phyloP scores from a whole-genome alignment of 23 tunicate genomes.

The Oikopleura dioica region DNA sequence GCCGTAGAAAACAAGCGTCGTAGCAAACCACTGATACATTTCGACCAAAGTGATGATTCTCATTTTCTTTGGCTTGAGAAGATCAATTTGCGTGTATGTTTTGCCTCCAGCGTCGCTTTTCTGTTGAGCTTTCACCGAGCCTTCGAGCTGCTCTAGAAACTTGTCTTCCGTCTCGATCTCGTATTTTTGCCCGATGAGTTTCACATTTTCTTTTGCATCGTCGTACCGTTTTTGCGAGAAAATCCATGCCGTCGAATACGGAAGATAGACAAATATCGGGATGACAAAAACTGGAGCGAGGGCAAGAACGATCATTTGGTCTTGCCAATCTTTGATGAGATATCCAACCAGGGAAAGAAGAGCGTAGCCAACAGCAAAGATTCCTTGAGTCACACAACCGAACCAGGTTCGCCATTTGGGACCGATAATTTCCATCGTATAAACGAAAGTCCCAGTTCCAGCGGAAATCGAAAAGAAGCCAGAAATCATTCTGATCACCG shows the following conservation, averaged over 20 bases:
- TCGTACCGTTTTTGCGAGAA: too few species aligned
- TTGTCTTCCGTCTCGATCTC: too few species aligned
- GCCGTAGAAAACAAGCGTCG: not conserved
- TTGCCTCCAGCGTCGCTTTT: too few species aligned
- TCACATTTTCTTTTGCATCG: too few species aligned
- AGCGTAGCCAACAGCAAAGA: not conserved
- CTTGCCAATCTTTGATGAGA: not conserved
- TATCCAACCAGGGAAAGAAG: not conserved
- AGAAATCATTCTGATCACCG: not conserved
- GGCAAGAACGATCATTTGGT: too few species aligned
- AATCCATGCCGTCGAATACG: too few species aligned
- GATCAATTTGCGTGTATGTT: too few species aligned
- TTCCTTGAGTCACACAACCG: not conserved
- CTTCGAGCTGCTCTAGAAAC: not conserved
- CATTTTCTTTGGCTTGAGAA: too few species aligned
- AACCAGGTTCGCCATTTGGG: not conserved
- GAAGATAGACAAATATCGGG: too few species aligned
- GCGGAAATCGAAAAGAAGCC: not conserved
- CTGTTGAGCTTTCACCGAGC: too few species aligned
- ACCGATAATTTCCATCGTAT: not conserved
- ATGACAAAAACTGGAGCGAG: too few species aligned
- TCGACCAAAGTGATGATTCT: not conserved
- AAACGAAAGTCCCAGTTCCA: not conserved
- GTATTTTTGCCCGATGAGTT: too few species aligned
- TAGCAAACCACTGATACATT: not conserved